A percentile compares a stretch with the other conserved stretches of the same genome.
These are phyloP conservation scores for Notamacropus eugenii DNA, from an alignment of 2,797 vertebrate species.

Conservation along the genomic window DNA sequence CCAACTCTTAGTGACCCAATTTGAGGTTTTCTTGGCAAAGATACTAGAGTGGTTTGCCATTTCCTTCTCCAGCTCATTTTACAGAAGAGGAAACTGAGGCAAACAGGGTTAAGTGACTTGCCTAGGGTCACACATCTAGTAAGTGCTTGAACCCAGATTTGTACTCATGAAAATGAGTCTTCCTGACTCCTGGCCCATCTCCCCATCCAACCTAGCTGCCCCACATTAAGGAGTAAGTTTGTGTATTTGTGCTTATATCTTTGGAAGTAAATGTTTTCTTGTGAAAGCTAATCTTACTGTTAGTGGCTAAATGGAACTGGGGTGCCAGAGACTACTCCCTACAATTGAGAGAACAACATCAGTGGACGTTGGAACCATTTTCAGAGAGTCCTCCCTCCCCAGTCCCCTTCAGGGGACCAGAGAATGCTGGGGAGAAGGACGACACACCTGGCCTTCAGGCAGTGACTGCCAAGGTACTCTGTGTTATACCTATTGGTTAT, in stretches of 20 bases:
- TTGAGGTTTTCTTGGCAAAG: neutral
- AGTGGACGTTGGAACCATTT: neutral
- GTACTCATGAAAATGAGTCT: neutral
- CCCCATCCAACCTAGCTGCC: neutral
- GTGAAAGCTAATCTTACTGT: neutral
- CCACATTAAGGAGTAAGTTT: neutral
- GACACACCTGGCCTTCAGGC: neutral
- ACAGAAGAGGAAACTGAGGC: neutral
- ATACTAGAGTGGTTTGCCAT: neutral
- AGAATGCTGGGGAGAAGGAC: neutral
- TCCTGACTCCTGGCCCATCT: neutral
- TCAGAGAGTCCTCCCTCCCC: neutral
- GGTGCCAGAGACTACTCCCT: neutral
- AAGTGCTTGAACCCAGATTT: neutral
- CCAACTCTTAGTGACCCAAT: neutral
- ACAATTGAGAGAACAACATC: neutral
- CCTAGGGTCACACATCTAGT: neutral
- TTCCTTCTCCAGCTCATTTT: neutral
- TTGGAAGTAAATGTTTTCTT: neutral
- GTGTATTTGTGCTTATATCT: neutral
- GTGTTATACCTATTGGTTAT: neutral
- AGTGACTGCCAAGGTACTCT: neutral
- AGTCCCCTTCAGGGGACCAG: neutral
- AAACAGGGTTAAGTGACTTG: neutral
- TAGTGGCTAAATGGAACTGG: neutral